These are phyloP conservation scores for Drosophila rhopaloa DNA, from an alignment of 1,140 invertebrate genomes.

Conservation along the genomic window DNA sequence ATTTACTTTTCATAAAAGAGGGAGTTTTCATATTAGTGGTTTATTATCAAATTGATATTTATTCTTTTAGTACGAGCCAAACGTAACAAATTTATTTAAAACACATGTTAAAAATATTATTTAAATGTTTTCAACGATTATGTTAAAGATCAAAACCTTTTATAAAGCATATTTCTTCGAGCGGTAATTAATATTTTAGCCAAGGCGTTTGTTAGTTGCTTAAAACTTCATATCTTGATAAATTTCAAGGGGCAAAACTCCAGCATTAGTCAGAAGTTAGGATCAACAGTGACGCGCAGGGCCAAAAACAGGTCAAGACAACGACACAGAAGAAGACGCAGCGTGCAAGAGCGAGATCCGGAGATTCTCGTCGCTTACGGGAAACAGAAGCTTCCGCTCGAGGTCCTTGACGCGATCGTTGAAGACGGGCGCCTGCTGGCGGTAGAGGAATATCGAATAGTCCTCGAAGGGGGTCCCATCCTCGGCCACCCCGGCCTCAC, in stretches of 20 bases:
- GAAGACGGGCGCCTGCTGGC: conserved; percentile 90
- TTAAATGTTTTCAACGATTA: not conserved
- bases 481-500: conserved; percentile 61
- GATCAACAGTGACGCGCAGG: conserved; percentile 7
- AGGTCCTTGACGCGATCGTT: conserved; percentile 91
- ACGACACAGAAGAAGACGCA: conserved; percentile 40
- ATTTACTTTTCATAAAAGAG: not conserved
- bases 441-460: conserved; percentile 90
- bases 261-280: conserved; percentile 31
- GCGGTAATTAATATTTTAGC: not conserved
- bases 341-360: conserved; percentile 20
- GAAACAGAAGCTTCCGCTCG: conserved; percentile 90
- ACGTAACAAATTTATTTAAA: not conserved
- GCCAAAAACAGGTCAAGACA: conserved; percentile 19
- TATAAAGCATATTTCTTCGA: not conserved
- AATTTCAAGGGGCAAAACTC: not conserved
- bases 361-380: conserved; percentile 87
- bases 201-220: conserved; percentile 10
- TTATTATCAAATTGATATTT: not conserved
- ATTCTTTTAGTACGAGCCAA: not conserved
- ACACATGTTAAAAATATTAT: not conserved
- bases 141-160: not conserved
- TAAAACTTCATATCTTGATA: not conserved
- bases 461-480: conserved; percentile 88
- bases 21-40: not conserved